phyloP scores from a whole-genome alignment of 2,113 vertebrate genomes.

The Pteropus alecto region DNA sequence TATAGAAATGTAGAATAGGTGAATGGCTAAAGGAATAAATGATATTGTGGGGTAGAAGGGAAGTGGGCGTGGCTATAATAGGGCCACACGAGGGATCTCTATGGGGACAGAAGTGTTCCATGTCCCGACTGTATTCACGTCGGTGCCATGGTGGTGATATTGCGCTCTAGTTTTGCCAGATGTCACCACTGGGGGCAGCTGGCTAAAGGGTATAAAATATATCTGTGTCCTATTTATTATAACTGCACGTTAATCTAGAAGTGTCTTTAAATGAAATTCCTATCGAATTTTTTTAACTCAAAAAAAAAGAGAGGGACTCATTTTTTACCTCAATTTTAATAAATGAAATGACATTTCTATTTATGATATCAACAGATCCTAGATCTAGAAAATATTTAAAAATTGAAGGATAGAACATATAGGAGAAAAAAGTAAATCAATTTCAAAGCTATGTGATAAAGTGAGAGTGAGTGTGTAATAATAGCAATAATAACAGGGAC shows the following conservation, averaged over 20 bases:
- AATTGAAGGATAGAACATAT: not conserved
- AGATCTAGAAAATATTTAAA: not conserved
- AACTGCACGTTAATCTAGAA: not conserved
- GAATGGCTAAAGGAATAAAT: not conserved
- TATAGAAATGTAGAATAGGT: not conserved
- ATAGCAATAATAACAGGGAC: not conserved
- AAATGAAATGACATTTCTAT: not conserved
- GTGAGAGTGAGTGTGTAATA: not conserved
- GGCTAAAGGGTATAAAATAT: not conserved
- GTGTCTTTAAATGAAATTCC: not conserved
- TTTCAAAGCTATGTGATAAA: not conserved
- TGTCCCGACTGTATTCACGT: not conserved
- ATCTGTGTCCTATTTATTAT: not conserved
- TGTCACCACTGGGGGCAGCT: too few species aligned
- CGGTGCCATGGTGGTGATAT: not conserved
- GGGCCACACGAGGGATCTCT: not conserved
- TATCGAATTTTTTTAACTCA: not conserved
- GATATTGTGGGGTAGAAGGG: not conserved
- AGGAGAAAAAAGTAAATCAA: not conserved
- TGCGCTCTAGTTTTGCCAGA: not conserved
- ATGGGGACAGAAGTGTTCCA: not conserved
- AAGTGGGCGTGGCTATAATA: not conserved
- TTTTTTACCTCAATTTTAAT: not conserved
- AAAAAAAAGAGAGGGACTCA: not conserved
- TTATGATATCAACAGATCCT: not conserved